Evolutionary conservation across 2,113 vertebrate species (phyloP).

Genomic region (Aegithalos caudatus): DNA sequence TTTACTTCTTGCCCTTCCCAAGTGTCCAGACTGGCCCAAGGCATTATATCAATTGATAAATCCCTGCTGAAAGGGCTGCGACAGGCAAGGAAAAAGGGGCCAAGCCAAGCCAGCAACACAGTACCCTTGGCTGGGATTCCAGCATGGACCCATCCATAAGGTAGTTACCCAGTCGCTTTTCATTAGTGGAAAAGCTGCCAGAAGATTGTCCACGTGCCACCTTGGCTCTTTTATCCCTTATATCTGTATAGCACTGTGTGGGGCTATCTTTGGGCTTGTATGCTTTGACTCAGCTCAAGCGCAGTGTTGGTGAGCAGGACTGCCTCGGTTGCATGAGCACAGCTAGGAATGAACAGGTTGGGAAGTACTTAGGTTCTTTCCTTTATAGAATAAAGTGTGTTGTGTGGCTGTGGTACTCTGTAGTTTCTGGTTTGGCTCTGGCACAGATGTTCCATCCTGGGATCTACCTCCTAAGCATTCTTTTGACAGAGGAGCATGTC

Average conservation of each 20-base stretch:
- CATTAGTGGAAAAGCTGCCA: not conserved
- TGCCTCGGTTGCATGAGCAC: not conserved
- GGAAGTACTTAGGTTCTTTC: not conserved
- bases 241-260: fast-evolving
- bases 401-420: not conserved
- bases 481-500: not conserved
- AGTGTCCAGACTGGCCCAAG: not conserved
- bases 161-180: not conserved
- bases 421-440: not conserved
- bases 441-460: not conserved
- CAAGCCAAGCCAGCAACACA: not conserved
- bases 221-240: too few species aligned
- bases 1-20: not conserved
- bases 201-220: not conserved
- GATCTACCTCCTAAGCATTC: not conserved
- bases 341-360: not conserved
- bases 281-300: not conserved
- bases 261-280: fast-evolving
- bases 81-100: not conserved
- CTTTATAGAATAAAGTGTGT: not conserved
- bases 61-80: not conserved
- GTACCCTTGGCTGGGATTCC: not conserved
- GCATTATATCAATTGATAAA: not conserved
- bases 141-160: not conserved
- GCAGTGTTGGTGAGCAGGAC: too few species aligned